Conservation (phyloP, 2,113 vertebrate genomes). For the Corythoichthys haematopterus region DNA sequence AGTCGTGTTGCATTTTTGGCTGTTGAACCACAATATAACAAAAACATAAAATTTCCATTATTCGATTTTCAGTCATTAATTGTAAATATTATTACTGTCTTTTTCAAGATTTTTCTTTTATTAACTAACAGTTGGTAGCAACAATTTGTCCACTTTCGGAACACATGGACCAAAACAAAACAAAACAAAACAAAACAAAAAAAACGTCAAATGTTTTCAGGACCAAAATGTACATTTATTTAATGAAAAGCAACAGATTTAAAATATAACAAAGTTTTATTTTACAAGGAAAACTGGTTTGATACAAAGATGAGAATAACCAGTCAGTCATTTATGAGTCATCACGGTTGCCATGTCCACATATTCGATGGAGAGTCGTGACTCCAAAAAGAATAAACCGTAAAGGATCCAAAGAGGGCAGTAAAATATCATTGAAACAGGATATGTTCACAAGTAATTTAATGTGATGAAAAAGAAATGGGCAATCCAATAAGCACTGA, state of each 20-base stretch:
- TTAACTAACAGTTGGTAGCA: neutral
- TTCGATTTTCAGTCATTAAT: neutral
- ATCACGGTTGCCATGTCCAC: slow-evolving; percentile 22
- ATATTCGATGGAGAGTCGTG: slow-evolving; percentile 21
- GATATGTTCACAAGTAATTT: neutral
- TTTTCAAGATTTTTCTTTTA: neutral
- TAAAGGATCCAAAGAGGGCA: neutral
- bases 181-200: neutral
- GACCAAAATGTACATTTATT: neutral
- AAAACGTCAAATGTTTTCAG: neutral
- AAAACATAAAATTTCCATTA: neutral
- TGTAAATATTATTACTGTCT: neutral
- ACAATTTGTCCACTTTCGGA: neutral
- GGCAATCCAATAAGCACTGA: neutral
- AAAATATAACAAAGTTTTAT: neutral
- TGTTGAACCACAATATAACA: neutral
- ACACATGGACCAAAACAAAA: neutral
- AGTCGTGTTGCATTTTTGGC: no score
- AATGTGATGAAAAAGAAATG: neutral
- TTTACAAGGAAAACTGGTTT: neutral
- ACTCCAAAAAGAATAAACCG: neutral
- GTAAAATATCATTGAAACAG: neutral
- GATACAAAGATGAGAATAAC: neutral
- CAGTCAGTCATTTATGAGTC: slow-evolving; percentile 44
- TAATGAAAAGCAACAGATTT: neutral